Evolutionary conservation across 2,113 vertebrate species (phyloP), one percentile per base, ranked within the genome.

Genomic region (Eulemur rufifrons): DNA sequence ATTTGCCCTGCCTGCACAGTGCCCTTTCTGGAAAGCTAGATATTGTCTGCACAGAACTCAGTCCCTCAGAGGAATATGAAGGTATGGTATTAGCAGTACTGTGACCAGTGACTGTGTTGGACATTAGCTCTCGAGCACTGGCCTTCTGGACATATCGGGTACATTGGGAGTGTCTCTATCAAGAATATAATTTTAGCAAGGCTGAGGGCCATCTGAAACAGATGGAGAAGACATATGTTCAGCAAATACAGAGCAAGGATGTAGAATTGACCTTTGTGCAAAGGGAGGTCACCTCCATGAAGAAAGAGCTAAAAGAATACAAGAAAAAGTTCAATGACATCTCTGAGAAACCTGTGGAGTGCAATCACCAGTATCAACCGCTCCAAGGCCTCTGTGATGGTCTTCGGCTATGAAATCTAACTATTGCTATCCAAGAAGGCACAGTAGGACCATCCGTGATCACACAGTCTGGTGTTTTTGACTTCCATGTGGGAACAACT

Each of bases 81-180:
- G 99, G 99, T 69, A 99, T 99, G 99, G 99, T 99, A 76, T 95
- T 99, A 97, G 98, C 99, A 5, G 99, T 99, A 83, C 96, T 99
- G 63, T 96, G 99, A 39, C 99, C 99, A n/a, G 99, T 99, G 89
- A 97, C 99, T 27, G 98, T 99, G 27, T 95, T 99, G 96, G 99
- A 99, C 97, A 99, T 99, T 95, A 99, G 99, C 76, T 97, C 99
- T 61, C 98, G 99, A 2, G 99, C 99, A 15, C 83, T 99, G 89
- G 98, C 99, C 73, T 99, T 99, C 98, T 99, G 99, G 99, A 99
- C 98, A 14, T 99, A 99, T 50, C 97, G 99, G 99, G 98, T 99
- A 80, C 98, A 99, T 92, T 99, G 99, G 96, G 99, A 99, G 93
- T 99, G 96, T 25, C 97, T 99, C 97, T 99, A 99, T 95, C 99